A percentile compares a stretch with the other conserved stretches of the same genome.
Evolutionary conservation across 2,888 invertebrate species (phyloP).

Genomic region (Apamea sordens): DNA sequence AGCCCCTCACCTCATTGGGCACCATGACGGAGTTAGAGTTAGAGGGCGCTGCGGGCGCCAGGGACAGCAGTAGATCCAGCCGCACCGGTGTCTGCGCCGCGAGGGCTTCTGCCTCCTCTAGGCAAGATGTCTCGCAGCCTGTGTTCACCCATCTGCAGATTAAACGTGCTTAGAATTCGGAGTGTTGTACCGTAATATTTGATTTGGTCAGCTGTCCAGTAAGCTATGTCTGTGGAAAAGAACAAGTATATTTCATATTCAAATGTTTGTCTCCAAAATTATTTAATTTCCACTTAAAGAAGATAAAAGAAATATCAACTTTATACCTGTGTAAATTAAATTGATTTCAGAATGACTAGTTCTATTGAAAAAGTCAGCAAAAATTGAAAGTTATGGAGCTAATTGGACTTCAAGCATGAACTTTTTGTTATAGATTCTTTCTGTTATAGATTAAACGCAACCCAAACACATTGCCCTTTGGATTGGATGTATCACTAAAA

Average conservation of each 20-base stretch:
- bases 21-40: slow-evolving; percentile 94
- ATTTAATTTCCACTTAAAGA: neutral
- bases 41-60: slow-evolving; percentile 95
- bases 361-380: neutral
- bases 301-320: neutral
- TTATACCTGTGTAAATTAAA: neutral
- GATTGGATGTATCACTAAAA: neutral
- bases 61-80: slow-evolving; percentile 95
- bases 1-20: slow-evolving; percentile 85
- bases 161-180: neutral
- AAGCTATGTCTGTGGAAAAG: neutral
- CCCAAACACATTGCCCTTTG: no score
- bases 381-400: neutral
- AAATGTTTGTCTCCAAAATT: neutral
- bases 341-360: neutral
- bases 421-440: no score
- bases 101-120: slow-evolving; percentile 96
- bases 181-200: neutral
- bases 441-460: neutral
- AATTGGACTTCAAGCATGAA: no score
- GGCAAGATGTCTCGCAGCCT: slow-evolving; percentile 94
- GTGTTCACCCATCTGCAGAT: slow-evolving; percentile 96
- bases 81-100: slow-evolving; percentile 97
- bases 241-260: neutral
- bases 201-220: neutral